Evolutionary conservation across 2,113 vertebrate genomes (phyloP).

Genomic region (Phyllopteryx taeniolatus): DNA sequence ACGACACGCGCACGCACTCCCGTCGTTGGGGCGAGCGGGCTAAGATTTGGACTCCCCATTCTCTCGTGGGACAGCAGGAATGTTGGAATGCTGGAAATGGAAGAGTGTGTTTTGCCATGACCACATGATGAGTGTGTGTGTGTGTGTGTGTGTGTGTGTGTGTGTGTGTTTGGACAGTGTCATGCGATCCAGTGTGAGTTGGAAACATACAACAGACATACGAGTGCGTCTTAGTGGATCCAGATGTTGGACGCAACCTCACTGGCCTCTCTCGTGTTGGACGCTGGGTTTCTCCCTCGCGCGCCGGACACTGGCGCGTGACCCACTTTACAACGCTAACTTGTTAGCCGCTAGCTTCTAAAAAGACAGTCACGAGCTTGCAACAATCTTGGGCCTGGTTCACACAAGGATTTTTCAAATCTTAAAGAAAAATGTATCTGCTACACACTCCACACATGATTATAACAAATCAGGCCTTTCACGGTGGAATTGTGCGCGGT

Average conservation of each 20-base stretch:
- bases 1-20: background rate
- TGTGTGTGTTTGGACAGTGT: conserved; percentile 30
- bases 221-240: conserved; percentile 47
- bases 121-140: conserved; percentile 21
- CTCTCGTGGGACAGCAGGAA: conserved; percentile 47
- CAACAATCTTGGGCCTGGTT: no score
- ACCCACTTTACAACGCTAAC: background rate
- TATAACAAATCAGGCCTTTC: no score
- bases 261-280: background rate
- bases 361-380: background rate
- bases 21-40: background rate
- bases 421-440: no score
- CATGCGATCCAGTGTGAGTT: conserved; percentile 34
- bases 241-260: conserved; percentile 46
- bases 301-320: background rate
- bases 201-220: conserved; percentile 40
- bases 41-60: background rate
- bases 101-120: conserved; percentile 58
- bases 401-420: no score
- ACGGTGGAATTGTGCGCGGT: no score
- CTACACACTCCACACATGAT: no score
- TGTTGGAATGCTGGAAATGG: conserved; percentile 42
- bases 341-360: background rate
- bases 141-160: conserved; percentile 19
- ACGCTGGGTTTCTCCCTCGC: background rate